These are phyloP conservation scores for Caenorhabditis sinica DNA, from an alignment of 2,888 invertebrate species.

Conservation along the genomic window DNA sequence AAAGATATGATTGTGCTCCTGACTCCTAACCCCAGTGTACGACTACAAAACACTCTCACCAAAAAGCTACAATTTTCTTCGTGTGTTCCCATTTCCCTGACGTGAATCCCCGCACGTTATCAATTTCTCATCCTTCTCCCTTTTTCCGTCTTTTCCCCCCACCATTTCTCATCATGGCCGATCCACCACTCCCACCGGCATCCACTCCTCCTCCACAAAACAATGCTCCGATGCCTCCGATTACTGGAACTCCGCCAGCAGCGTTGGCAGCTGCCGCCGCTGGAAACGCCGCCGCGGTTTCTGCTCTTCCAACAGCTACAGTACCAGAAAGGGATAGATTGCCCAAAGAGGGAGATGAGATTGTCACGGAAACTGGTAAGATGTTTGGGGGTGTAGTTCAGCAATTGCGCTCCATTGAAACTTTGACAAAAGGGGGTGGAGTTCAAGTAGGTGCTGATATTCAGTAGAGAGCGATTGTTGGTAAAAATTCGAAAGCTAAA, in stretches of 20 bases:
- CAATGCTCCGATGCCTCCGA: constrained; percentile 4
- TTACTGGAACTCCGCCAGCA: constrained; percentile 21
- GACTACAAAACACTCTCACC: neutral
- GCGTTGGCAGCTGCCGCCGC: neutral
- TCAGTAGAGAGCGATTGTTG: too few species aligned
- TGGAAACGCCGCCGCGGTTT: constrained; percentile 6
- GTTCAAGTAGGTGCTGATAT: too few species aligned
- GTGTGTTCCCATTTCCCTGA: neutral
- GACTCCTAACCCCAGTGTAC: neutral
- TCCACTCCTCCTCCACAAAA: neutral
- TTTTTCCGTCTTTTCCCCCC: neutral
- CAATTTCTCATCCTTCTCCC: neutral
- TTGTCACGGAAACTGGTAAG: constrained; percentile 54
- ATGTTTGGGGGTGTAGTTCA: too few species aligned
- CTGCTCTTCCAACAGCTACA: neutral
- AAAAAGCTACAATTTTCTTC: too few species aligned
- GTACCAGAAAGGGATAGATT: constrained; percentile 50
- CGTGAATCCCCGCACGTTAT: neutral
- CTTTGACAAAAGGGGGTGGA: too few species aligned
- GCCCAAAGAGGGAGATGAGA: constrained; percentile 63
- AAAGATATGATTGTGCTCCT: too few species aligned
- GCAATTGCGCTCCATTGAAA: too few species aligned
- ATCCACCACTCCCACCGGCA: constrained; percentile 21
- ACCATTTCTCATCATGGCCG: constrained; percentile 30
- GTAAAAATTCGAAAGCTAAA: too few species aligned